Evolutionary conservation across 2,888 invertebrate species (phyloP), one percentile per base, ranked within the genome.

Genomic region (Sympetrum striolatum): DNA sequence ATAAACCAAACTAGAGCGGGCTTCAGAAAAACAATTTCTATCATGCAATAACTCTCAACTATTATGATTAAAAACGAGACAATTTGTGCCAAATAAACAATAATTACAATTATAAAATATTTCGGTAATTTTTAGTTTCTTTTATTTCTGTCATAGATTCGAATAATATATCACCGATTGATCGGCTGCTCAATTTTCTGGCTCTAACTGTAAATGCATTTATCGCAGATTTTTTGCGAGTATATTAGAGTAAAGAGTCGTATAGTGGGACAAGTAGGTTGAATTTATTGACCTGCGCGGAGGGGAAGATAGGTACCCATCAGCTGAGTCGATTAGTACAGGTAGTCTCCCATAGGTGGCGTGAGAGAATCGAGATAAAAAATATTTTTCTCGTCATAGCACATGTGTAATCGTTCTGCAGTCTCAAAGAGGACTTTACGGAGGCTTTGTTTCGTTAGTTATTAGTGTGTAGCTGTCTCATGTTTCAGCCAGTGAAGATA

Each of bases 291-390:
- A 86, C 86, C 86, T 86, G 86, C 86, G 86, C 86, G 58, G 37
- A 60, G 60, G 60, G 60, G 37, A 86, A 48, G 31, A 14, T 60
- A 35, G 86, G 86, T 60, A 12, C 31, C 73, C 73, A 60, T 64
- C 86, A 86, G 86, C 86, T 86, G 86, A 37, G 86, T 58, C 58
- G 82, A 60, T 86, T 86, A 86, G 86, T 86, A 60, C 86, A 86
- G 86, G 86, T 86, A 86, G 86, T 86, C 22, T 86, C 58, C n/a
- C 64, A 86, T 86, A 86, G 86, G 86, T 86, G 60, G 86, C 86
- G 86, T 64, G 60, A 25, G 86, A 37, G 86, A 60, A 37, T 86
- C 86, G 37, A 60, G 73, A 73, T 73, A 73, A 73, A 73, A 73
- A 73, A 73, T 73, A 73, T 25, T 25, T 73, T 73, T 73, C 73